phyloP scores from a whole-genome alignment of 2,888 invertebrate species.

The Buathra laborator region DNA sequence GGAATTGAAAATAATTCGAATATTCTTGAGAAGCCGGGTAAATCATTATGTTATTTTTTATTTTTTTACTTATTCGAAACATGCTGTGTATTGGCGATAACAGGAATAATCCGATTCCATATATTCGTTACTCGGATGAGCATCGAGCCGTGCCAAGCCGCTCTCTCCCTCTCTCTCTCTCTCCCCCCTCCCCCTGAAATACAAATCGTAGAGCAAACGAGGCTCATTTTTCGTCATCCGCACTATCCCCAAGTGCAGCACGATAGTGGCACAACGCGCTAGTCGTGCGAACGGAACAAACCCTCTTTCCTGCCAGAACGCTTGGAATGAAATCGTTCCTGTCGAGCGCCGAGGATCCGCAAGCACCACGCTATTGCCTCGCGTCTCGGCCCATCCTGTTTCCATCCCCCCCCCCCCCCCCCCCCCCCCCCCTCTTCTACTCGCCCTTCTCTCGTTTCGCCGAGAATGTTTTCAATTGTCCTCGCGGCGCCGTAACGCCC shows the following conservation, averaged over 20 bases:
- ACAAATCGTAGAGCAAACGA: conserved; percentile 16
- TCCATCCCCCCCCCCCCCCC: conserved; percentile 8
- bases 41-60: no score
- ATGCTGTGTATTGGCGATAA: no score
- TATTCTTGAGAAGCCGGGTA: no score
- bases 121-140: no score
- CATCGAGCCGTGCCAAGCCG: no score
- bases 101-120: no score
- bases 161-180: no score
- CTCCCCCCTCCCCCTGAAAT: background rate
- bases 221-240: conserved; percentile 27
- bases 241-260: background rate
- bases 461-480: conserved; percentile 58
- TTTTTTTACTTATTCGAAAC: no score
- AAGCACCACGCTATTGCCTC: conserved; percentile 21
- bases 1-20: no score
- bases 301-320: conserved; percentile 2
- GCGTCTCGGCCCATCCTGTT: conserved; percentile 20
- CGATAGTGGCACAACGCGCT: background rate
- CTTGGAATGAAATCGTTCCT: conserved; percentile 45
- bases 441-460: conserved; percentile 21
- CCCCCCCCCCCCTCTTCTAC: background rate
- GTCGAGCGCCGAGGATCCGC: conserved; percentile 28
- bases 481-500: conserved; percentile 55
- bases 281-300: background rate